phyloP scores from a whole-genome alignment of 2,797 vertebrate genomes.

The Bradypus variegatus region DNA sequence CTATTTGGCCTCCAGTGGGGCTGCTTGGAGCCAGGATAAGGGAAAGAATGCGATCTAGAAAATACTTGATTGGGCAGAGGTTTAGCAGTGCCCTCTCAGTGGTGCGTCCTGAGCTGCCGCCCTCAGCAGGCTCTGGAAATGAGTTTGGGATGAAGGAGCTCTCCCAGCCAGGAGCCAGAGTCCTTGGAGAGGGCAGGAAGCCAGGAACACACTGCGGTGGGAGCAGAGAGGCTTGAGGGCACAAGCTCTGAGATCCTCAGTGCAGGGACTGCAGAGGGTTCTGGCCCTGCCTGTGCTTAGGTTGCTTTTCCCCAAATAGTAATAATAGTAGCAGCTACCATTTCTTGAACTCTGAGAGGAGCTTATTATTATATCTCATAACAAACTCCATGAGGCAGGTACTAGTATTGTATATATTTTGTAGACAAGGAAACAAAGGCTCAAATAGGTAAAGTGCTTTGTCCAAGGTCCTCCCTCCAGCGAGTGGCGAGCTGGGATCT shows the following conservation, averaged over 20 bases:
- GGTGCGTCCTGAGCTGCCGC: background rate
- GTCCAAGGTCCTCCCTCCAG: background rate
- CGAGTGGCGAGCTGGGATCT: background rate
- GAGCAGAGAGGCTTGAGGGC: background rate
- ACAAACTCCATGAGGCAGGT: background rate
- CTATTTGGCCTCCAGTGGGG: background rate
- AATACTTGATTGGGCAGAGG: background rate
- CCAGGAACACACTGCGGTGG: background rate
- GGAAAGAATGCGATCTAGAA: too few species aligned
- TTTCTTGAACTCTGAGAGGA: background rate
- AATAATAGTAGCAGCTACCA: accelerated
- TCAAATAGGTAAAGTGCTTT: background rate
- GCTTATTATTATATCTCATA: background rate
- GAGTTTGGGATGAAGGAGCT: background rate
- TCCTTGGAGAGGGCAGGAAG: background rate
- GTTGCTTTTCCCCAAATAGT: background rate
- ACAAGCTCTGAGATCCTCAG: background rate
- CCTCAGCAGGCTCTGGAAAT: background rate
- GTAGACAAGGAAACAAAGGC: background rate
- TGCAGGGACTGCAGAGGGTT: background rate
- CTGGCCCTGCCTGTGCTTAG: background rate
- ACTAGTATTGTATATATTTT: background rate
- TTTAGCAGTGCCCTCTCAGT: background rate
- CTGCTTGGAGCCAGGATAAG: background rate
- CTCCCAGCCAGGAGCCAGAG: background rate